Evolutionary conservation across 2,888 invertebrate genomes (phyloP).

Genomic region (Cantharis lateralis): DNA sequence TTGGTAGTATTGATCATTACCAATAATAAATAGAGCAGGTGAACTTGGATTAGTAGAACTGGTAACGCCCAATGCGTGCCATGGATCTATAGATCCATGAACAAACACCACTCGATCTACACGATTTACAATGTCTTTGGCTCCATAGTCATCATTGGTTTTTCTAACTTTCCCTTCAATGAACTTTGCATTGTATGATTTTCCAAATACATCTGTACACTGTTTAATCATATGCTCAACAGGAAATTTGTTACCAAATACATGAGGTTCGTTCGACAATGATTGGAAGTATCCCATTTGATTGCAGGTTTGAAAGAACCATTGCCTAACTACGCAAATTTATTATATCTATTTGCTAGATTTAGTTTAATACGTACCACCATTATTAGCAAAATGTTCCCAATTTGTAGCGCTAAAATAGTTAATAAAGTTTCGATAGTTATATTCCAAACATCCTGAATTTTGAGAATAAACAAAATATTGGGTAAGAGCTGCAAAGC

Average conservation of each 20-base stretch:
- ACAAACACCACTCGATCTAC: neutral
- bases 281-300: neutral
- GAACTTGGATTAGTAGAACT: neutral
- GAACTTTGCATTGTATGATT: neutral
- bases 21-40: neutral
- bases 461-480: neutral
- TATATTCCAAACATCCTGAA: neutral
- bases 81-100: neutral
- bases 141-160: neutral
- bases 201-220: neutral
- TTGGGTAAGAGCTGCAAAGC: neutral
- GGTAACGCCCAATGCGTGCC: neutral
- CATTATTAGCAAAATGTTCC: neutral
- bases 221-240: neutral
- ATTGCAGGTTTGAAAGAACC: conserved; percentile 7
- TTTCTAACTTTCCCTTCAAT: neutral
- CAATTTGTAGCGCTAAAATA: neutral
- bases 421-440: neutral
- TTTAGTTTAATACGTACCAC: no score
- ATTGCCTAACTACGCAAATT: neutral
- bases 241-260: neutral
- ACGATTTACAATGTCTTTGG: neutral
- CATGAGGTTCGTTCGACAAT: neutral
- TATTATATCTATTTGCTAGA: no score
- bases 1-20: neutral